Percentiles rank a stretch among this genome's conserved stretches.
These are phyloP conservation scores for Dendroctonus ponderosae DNA, from an alignment of 1,140 invertebrate species.

Conservation along the genomic window DNA sequence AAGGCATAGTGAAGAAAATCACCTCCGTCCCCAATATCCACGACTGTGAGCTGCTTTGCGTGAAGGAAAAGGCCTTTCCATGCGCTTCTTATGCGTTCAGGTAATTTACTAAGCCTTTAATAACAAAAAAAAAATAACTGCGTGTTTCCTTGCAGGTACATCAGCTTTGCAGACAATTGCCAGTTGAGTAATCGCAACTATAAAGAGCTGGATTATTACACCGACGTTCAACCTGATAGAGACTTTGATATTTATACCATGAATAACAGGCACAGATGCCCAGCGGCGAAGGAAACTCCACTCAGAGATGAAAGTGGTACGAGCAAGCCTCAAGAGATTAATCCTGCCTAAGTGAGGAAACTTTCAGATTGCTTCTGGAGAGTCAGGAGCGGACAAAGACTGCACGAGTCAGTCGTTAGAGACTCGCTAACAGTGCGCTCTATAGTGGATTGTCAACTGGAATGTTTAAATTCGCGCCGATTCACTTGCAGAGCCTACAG, in stretches of 20 bases:
- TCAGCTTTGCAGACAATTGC: slow-evolving; percentile 66
- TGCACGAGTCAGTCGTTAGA: slow-evolving; percentile 61
- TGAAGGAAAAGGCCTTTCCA: slow-evolving; percentile 65
- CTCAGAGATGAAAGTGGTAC: slow-evolving; percentile 49
- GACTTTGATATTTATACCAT: slow-evolving; percentile 77
- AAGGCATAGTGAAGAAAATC: slow-evolving; percentile 63
- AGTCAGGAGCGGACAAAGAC: slow-evolving; percentile 66
- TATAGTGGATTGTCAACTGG: slow-evolving; percentile 72
- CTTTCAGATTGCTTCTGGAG: slow-evolving; percentile 77
- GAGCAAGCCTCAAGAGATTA: slow-evolving; percentile 3
- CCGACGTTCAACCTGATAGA: slow-evolving; percentile 70
- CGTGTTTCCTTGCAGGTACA: slow-evolving; percentile 49
- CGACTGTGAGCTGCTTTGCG: slow-evolving; percentile 72
- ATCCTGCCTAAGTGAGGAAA: not conserved
- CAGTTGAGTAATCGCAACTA: slow-evolving; percentile 68
- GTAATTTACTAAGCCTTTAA: too few species aligned
- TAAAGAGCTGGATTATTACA: slow-evolving; percentile 67
- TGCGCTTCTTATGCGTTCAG: slow-evolving; percentile 76
- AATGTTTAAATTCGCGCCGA: slow-evolving; percentile 63
- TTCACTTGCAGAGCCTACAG: slow-evolving; percentile 78
- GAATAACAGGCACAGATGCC: slow-evolving; percentile 52
- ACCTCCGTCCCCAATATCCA: slow-evolving; percentile 64
- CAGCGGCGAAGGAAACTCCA: slow-evolving; percentile 23
- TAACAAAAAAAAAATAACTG: too few species aligned
- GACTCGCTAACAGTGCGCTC: slow-evolving; percentile 64